Evolutionary conservation across 2,888 invertebrate species (phyloP).

Genomic region (Drosophila infuscata): DNA sequence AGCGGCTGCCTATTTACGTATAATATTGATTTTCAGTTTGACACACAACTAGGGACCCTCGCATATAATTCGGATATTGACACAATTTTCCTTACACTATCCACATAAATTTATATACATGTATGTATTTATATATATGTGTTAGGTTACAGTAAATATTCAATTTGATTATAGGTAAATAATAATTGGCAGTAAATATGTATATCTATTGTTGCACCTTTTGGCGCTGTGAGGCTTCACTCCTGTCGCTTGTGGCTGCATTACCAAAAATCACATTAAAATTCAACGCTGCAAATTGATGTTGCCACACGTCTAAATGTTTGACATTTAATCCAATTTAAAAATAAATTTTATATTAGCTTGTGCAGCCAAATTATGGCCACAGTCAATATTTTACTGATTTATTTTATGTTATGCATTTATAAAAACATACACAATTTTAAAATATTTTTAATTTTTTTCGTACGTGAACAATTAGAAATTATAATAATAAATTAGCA

Average conservation of each 20-base stretch:
- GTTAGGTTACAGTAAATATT: neutral
- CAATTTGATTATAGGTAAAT: conserved; percentile 8
- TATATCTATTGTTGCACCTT: conserved; percentile 11
- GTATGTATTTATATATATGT: neutral
- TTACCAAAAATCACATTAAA: conserved; percentile 75
- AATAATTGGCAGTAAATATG: conserved; percentile 17
- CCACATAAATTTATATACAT: neutral
- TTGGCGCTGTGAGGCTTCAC: conserved; percentile 34
- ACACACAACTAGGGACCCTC: conserved; percentile 46
- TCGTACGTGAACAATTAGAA: neutral
- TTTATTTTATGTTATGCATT: neutral
- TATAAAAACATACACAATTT: neutral
- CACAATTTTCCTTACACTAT: conserved; percentile 16
- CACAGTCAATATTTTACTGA: conserved; percentile 14
- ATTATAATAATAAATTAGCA: neutral
- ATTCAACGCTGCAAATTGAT: conserved; percentile 62
- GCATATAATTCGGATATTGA: conserved; percentile 47
- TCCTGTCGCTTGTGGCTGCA: conserved; percentile 41
- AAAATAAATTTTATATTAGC: conserved; percentile 68
- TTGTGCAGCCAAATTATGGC: conserved; percentile 30
- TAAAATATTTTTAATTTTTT: neutral
- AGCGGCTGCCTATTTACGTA: conserved; percentile 63
- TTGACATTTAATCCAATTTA: conserved; percentile 75
- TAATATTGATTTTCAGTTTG: conserved; percentile 71
- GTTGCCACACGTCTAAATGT: conserved; percentile 71